phyloP scores from a whole-genome alignment of 1,140 invertebrate genomes.

The Thaumatotibia leucotreta region DNA sequence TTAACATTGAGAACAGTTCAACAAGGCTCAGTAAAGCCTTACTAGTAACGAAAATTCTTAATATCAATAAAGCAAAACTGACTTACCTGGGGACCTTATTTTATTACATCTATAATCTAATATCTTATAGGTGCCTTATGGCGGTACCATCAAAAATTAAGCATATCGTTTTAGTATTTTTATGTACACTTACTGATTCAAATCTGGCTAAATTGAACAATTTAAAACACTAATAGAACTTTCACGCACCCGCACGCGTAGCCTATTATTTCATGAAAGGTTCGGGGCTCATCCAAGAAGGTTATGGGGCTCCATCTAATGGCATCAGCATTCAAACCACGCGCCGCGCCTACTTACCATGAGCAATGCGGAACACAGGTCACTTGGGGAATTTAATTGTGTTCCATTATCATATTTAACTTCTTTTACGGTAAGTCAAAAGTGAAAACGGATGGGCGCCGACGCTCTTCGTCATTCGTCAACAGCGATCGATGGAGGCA shows the following conservation, averaged over 20 bases:
- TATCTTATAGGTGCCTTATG: too few species aligned
- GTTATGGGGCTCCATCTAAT: conserved; percentile 30
- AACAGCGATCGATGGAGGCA: conserved; percentile 65
- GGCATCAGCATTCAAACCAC: conserved; percentile 57
- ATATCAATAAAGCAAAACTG: too few species aligned
- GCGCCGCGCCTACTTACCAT: conserved; percentile 63
- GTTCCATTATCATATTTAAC: conserved; percentile 75
- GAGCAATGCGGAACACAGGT: conserved; percentile 71
- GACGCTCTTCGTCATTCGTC: conserved; percentile 61
- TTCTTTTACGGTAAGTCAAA: conserved; percentile 75
- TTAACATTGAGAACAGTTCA: too few species aligned
- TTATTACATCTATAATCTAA: too few species aligned
- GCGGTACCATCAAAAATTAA: not conserved
- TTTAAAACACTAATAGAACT: conserved; percentile 39
- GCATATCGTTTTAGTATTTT: not conserved
- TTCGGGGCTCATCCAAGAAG: conserved; percentile 55
- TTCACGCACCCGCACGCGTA: conserved; percentile 55
- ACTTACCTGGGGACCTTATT: too few species aligned
- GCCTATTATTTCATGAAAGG: conserved; percentile 61
- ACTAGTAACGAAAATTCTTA: too few species aligned
- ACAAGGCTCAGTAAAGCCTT: too few species aligned
- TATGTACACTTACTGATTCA: not conserved
- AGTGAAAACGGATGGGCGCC: conserved; percentile 70
- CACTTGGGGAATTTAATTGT: conserved; percentile 75
- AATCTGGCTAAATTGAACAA: not conserved